Evolutionary conservation across 2,888 invertebrate genomes (phyloP).

Genomic region (Macrosiphum euphorbiae): DNA sequence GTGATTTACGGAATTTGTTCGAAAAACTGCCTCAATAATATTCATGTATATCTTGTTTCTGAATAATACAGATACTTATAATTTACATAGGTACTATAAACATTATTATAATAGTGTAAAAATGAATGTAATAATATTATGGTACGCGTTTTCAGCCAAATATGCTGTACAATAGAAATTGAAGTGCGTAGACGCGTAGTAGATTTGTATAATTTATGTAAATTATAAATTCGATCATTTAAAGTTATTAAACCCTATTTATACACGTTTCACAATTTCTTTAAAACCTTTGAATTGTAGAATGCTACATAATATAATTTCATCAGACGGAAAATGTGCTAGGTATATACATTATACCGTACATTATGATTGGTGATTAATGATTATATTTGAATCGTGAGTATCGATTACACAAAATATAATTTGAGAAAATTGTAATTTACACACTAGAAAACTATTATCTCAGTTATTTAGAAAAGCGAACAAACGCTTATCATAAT

Average conservation of each 20-base stretch:
- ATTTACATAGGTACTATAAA: not conserved
- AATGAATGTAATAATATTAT: not conserved
- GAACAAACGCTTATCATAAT: not conserved
- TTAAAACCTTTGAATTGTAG: not conserved
- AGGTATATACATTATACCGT: not conserved
- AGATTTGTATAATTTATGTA: slow-evolving; percentile 39
- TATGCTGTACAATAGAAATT: slow-evolving; percentile 10
- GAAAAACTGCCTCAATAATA: not conserved
- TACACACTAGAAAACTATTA: not conserved
- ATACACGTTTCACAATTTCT: not conserved
- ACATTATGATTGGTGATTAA: not conserved
- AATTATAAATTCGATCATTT: slow-evolving; percentile 30
- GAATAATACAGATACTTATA: not conserved
- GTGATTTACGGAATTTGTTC: not conserved
- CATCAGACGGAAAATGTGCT: not conserved
- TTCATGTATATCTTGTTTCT: not conserved
- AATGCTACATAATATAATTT: not conserved
- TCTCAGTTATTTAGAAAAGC: not conserved
- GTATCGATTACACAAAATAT: not conserved
- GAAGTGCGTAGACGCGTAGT: not conserved
- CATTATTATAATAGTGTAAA: not conserved
- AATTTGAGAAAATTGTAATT: not conserved
- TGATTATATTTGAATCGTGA: not conserved
- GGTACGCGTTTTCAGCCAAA: not conserved
- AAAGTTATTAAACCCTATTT: slow-evolving; percentile 10